Evolutionary conservation across 2,113 vertebrate species (phyloP).

Genomic region (Stigmatopora argus): DNA sequence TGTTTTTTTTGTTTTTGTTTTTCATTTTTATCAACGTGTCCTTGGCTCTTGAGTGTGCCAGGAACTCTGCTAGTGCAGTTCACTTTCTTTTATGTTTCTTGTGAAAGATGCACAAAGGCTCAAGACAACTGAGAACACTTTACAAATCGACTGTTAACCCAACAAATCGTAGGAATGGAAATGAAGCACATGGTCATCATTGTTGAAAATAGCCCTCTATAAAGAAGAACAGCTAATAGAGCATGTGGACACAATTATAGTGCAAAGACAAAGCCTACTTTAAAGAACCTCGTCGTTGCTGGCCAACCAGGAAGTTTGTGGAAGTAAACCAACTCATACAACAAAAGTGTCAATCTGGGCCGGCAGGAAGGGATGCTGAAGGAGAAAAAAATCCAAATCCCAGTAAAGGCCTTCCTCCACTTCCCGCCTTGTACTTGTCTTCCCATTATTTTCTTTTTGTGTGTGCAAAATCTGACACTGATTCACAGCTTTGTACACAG

Average conservation of each 20-base stretch:
- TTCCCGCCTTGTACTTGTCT: slow-evolving; percentile 22
- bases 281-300: slow-evolving; percentile 53
- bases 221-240: neutral
- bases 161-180: neutral
- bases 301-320: slow-evolving; percentile 58
- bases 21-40: slow-evolving; percentile 56
- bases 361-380: slow-evolving; percentile 57
- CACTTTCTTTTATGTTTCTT: slow-evolving; percentile 50
- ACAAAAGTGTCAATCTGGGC: slow-evolving; percentile 62
- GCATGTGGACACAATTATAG: slow-evolving; percentile 4
- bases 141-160: neutral
- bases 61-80: slow-evolving; percentile 48
- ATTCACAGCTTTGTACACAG: neutral
- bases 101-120: slow-evolving; percentile 22
- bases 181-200: slow-evolving; percentile 1
- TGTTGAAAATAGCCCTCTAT: neutral
- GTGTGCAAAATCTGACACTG: slow-evolving; percentile 9
- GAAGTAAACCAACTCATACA: slow-evolving; percentile 48
- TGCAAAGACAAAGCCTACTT: slow-evolving; percentile 51
- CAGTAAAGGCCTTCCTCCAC: slow-evolving; percentile 43
- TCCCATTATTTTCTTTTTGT: neutral
- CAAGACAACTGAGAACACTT: slow-evolving; percentile 18
- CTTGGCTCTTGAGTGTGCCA: slow-evolving; percentile 52
- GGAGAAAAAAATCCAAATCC: slow-evolving; percentile 55
- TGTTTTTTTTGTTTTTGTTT: slow-evolving; percentile 54